These are phyloP conservation scores for Caenorhabditis remanei DNA, from an alignment of 1,140 invertebrate species.

Conservation along the genomic window DNA sequence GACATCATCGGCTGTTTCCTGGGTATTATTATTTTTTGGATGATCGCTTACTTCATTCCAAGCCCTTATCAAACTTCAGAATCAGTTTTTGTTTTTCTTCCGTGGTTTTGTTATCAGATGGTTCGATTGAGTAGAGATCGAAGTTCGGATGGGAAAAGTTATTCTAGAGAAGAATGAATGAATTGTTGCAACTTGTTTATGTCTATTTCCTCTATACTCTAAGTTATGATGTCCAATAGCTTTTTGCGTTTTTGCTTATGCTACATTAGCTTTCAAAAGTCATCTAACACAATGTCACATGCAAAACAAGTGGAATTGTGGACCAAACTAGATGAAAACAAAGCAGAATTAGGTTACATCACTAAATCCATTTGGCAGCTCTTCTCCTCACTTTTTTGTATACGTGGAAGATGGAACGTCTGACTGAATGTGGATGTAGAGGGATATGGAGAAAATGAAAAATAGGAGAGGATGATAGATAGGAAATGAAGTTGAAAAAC, in stretches of 20 bases:
- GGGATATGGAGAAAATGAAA: not conserved
- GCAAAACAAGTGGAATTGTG: conserved; percentile 45
- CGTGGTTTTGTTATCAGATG: not conserved
- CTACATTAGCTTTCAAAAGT: conserved; percentile 51
- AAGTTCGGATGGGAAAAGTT: not conserved
- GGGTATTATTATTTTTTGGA: not conserved
- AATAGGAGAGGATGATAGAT: not conserved
- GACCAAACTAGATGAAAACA: conserved; percentile 53
- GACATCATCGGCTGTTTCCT: not conserved
- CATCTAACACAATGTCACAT: conserved; percentile 42
- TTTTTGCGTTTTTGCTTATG: conserved; percentile 28
- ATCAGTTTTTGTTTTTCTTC: not conserved
- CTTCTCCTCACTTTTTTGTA: conserved; percentile 24
- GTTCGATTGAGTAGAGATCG: not conserved
- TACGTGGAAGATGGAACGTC: not conserved
- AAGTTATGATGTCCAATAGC: conserved; percentile 22
- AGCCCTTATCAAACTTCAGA: not conserved
- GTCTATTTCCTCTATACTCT: not conserved
- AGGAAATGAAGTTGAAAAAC: not conserved
- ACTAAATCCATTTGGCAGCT: conserved; percentile 53
- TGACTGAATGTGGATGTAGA: not conserved
- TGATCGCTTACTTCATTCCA: not conserved
- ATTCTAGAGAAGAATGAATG: not conserved
- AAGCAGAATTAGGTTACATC: conserved; percentile 48
- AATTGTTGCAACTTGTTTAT: conserved; percentile 48